phyloP scores from a whole-genome alignment of 1,140 invertebrate species.

The Monomorium pharaonis region DNA sequence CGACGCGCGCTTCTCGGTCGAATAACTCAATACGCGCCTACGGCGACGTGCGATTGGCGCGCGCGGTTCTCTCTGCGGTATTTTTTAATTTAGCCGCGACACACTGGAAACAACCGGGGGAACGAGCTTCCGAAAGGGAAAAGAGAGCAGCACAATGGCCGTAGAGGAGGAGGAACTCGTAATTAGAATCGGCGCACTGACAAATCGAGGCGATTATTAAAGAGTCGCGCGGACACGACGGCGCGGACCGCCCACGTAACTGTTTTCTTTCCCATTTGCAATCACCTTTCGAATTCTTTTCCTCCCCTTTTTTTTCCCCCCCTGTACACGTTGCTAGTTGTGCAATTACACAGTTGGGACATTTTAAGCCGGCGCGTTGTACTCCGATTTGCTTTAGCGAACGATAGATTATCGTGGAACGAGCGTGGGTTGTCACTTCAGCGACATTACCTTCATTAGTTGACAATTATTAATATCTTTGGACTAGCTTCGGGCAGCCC shows the following conservation, averaged over 20 bases:
- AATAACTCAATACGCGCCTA: constrained; percentile 46
- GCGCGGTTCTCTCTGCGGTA: not conserved
- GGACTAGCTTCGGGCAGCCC: no score
- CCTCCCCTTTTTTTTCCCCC: not conserved
- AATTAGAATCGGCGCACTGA: constrained; percentile 67
- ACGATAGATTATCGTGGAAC: constrained; percentile 33
- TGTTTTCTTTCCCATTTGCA: constrained; percentile 47
- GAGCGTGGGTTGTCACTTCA: constrained; percentile 11
- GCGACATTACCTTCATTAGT: not conserved
- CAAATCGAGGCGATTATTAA: constrained; percentile 69
- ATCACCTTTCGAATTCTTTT: constrained; percentile 34
- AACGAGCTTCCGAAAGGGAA: not conserved
- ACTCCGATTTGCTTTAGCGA: constrained; percentile 6
- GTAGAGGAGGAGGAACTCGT: constrained; percentile 34
- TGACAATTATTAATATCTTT: constrained; percentile 19
- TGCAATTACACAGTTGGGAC: constrained; percentile 26
- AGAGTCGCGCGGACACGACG: constrained; percentile 59
- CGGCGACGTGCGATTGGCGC: not conserved
- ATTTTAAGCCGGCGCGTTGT: constrained; percentile 17
- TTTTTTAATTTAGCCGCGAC: constrained; percentile 54
- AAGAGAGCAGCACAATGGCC: not conserved
- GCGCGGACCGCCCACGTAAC: constrained; percentile 63
- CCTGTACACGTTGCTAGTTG: constrained; percentile 18
- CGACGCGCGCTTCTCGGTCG: not conserved
- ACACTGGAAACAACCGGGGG: not conserved